Conservation (phyloP, 2,113 vertebrate species). For the Pollachius pollachius region DNA sequence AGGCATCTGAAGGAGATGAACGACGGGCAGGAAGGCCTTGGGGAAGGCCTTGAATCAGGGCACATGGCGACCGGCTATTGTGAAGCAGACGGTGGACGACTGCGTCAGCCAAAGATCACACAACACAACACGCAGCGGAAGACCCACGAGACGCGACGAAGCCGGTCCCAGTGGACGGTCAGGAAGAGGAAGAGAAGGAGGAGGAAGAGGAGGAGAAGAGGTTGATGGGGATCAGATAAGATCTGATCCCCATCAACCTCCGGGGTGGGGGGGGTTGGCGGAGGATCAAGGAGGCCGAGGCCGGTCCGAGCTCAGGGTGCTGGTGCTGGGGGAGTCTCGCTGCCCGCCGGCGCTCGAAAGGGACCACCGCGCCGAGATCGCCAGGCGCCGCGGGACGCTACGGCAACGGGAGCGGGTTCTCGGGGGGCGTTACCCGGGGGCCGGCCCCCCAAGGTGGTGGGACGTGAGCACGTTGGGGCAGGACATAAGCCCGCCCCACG, state of each 20-base stretch:
- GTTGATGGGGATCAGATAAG: conserved; percentile 10
- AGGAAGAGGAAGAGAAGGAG: not conserved
- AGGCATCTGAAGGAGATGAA: not conserved
- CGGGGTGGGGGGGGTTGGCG: not conserved
- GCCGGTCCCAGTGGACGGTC: not conserved
- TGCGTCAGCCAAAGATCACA: not conserved
- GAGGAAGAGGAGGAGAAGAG: not conserved
- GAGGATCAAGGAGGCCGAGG: conserved; percentile 12
- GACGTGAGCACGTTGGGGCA: not conserved
- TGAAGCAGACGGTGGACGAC: not conserved
- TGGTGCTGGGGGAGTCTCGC: conserved; percentile 68
- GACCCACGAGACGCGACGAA: not conserved
- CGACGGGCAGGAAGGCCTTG: conserved; percentile 38
- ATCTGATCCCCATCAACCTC: too few species aligned
- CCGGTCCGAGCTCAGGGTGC: conserved; percentile 44
- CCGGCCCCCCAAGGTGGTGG: conserved; percentile 41
- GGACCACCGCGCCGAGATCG: conserved; percentile 42
- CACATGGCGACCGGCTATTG: conserved; percentile 35
- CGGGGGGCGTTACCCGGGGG: conserved; percentile 20
- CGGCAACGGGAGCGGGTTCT: too few species aligned
- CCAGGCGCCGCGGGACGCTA: conserved; percentile 33
- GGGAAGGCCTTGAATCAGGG: conserved; percentile 33
- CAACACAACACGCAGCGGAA: not conserved
- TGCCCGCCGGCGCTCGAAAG: conserved; percentile 44
- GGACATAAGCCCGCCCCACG: conserved; percentile 44